These are phyloP conservation scores for Octomys mimax DNA, from an alignment of 2,797 vertebrate genomes.

Conservation along the genomic window DNA sequence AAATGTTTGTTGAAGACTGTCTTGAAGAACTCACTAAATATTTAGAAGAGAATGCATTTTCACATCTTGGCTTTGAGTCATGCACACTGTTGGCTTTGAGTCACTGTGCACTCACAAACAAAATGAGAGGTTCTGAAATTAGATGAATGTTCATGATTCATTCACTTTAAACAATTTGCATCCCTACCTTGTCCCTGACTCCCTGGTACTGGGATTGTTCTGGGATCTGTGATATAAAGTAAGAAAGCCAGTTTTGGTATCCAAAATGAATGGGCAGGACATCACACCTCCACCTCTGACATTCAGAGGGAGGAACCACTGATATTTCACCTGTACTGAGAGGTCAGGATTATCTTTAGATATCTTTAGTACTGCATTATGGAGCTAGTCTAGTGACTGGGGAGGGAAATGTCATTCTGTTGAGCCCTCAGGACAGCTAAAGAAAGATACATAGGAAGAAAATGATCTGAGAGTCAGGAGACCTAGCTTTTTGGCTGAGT, in stretches of 20 bases:
- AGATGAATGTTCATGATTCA: constrained; percentile 43
- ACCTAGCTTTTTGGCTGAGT: background rate
- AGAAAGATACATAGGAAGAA: background rate
- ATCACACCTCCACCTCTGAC: background rate
- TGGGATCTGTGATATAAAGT: background rate
- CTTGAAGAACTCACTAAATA: constrained; percentile 48
- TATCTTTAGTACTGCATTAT: background rate
- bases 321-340: background rate
- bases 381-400: background rate
- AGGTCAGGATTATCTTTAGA: background rate
- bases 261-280: background rate
- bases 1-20: constrained; percentile 39
- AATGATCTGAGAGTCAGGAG: background rate
- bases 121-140: constrained; percentile 42
- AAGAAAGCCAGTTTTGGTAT: background rate
- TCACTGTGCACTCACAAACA: constrained; percentile 1
- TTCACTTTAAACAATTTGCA: background rate
- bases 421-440: too few species aligned
- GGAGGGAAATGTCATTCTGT: background rate
- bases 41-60: constrained; percentile 58
- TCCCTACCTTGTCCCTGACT: background rate
- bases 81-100: constrained; percentile 32
- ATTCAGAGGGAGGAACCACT: background rate
- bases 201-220: background rate
- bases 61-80: constrained; percentile 43